These are phyloP conservation scores for Mustela nigripes DNA, from an alignment of 2,113 vertebrate species.

Conservation along the genomic window DNA sequence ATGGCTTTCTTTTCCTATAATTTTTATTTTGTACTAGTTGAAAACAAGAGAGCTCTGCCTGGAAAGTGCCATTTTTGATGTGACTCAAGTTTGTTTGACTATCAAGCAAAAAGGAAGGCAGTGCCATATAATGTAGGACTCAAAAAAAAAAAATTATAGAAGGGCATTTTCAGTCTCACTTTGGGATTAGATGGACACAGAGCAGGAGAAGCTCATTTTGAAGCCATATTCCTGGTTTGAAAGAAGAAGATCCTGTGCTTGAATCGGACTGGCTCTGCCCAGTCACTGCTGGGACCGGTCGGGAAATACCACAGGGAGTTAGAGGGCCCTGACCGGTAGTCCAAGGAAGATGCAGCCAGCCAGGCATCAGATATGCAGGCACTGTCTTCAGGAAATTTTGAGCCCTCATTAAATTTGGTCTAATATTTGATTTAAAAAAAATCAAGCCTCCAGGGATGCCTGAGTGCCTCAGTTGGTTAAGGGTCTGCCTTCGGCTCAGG, in stretches of 20 bases:
- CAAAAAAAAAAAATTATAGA: background rate
- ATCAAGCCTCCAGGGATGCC: background rate
- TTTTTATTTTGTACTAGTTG: background rate
- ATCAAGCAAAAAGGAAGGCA: background rate
- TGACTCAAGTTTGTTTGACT: background rate
- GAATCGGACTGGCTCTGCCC: background rate
- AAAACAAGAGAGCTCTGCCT: background rate
- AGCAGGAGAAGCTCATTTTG: background rate
- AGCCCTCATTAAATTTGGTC: background rate
- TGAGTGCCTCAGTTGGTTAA: background rate
- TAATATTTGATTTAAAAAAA: background rate
- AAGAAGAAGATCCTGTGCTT: background rate
- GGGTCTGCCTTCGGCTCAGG: background rate
- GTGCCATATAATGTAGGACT: background rate
- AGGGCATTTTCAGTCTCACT: background rate
- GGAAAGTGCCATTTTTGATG: background rate
- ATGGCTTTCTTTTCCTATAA: background rate
- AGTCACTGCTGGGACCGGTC: background rate
- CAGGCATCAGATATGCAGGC: rapidly evolving
- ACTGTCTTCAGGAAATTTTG: background rate
- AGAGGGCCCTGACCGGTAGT: background rate
- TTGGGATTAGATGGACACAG: background rate
- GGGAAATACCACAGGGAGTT: background rate
- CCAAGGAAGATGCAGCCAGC: background rate
- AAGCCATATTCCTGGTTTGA: background rate